Evolutionary conservation across 2,113 vertebrate species (phyloP), one percentile per base, ranked within the genome.

Genomic region (Sminthopsis crassicaudata): DNA sequence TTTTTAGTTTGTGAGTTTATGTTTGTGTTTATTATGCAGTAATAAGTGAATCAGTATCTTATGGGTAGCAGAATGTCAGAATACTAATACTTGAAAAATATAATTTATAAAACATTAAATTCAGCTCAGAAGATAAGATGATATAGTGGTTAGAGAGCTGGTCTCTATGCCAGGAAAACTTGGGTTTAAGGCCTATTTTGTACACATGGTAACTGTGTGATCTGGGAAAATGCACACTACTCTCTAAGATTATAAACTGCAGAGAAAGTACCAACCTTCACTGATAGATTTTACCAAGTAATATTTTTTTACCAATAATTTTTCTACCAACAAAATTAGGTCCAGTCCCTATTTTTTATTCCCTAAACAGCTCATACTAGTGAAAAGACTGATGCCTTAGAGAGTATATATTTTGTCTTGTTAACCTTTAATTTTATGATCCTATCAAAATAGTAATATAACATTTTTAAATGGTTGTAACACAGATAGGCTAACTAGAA

Each of bases 341-440:
- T 26, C 24, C 54, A 24, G 54, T 24, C 23, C 54, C 11, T 51
- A n/a, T 67, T 93, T 90, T 90, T 53, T 90, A 11, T 46, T 84
- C 57, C 11, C 0, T 22, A 16, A 42, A 90, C 42, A 94, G 46
- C 3, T 94, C 26, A 67, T 55, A 3, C 52, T 95, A 52, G 55
- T 53, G 93, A n/a, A 53, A 51, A 96, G 92, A 53, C 57, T 42
- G 12, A 42, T 93, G 91, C 91, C 25, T 92, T 90, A 50, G 24
- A 53, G 36, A 76, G 48, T 92, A 5, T 91, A 55, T 51, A n/a
- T 90, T 90, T 96, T 96, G 8, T 26, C 54, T 23, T 55, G 52
- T 52, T 95, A 67, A 95, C 8, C n/a, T 96, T 88, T 57, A 22
- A n/a, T 8, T 91, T 53, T 46, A 76, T 91, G 91, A 55, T 91